Conservation (phyloP, 2,113 vertebrate species). For the Sinocyclocheilus rhinocerous region DNA sequence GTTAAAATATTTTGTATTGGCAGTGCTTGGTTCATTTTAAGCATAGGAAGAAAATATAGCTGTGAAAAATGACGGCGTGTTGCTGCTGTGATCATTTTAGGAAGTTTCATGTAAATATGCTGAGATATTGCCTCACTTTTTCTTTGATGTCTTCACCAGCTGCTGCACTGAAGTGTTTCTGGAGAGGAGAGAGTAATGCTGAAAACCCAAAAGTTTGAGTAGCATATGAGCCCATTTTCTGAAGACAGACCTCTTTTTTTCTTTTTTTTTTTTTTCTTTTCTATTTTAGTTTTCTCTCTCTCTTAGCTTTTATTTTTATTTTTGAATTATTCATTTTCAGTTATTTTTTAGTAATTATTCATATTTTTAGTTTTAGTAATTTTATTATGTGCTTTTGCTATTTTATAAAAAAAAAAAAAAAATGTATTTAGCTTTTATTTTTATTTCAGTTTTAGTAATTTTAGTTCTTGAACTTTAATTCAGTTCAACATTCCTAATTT, state of each 20-base stretch:
- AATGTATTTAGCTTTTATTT: too few relatives aligned
- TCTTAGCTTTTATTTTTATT: too few relatives aligned
- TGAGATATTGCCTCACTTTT: background rate
- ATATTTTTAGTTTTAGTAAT: background rate
- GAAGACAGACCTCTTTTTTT: background rate
- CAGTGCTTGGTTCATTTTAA: background rate
- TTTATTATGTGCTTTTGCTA: background rate
- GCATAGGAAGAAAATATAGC: background rate
- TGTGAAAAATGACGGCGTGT: background rate
- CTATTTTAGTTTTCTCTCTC: background rate
- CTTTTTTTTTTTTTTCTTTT: background rate
- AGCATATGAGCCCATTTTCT: background rate
- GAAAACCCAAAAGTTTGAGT: background rate
- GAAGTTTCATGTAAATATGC: background rate
- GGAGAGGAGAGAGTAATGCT: background rate
- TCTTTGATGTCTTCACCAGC: background rate
- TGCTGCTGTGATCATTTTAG: background rate
- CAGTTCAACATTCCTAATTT: too few relatives aligned
- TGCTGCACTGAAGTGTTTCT: background rate
- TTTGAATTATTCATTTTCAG: too few relatives aligned
- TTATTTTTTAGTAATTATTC: too few relatives aligned
- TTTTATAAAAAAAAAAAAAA: too few relatives aligned
- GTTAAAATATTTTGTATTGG: background rate
- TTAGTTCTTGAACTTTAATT: too few relatives aligned
- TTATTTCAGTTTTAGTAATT: too few relatives aligned